Conservation (phyloP, 2,797 vertebrate genomes). For the Danio kyathit region DNA sequence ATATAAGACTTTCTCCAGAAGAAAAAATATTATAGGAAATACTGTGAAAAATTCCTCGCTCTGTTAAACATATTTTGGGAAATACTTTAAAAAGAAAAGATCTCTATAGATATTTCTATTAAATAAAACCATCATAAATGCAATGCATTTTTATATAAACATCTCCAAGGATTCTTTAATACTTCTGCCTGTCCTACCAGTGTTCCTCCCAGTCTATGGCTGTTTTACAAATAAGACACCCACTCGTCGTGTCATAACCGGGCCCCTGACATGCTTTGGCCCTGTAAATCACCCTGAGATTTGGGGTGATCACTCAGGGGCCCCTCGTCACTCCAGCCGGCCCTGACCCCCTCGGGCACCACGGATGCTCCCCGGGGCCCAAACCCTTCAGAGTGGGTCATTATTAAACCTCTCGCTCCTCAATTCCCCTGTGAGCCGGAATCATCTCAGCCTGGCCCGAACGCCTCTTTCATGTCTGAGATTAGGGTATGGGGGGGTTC, state of each 20-base stretch:
- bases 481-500: conserved; percentile 50
- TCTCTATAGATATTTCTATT: too few relatives aligned
- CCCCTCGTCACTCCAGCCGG: conserved; percentile 5
- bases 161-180: too few relatives aligned
- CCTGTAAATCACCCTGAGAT: conserved; percentile 64
- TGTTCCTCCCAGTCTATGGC: too few relatives aligned
- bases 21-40: too few relatives aligned
- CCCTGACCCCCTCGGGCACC: conserved; percentile 26
- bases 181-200: too few relatives aligned
- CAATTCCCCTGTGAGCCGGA: conserved; percentile 68
- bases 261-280: conserved; percentile 53
- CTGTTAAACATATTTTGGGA: too few relatives aligned
- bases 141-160: too few relatives aligned
- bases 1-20: too few relatives aligned
- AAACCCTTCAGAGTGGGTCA: conserved; percentile 73
- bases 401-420: conserved; percentile 69
- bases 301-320: conserved; percentile 55
- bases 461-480: conserved; percentile 59
- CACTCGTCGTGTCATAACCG: background rate
- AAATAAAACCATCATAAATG: too few relatives aligned
- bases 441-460: conserved; percentile 39
- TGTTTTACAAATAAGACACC: too few relatives aligned
- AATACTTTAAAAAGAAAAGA: too few relatives aligned
- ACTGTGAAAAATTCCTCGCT: too few relatives aligned
- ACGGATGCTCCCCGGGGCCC: conserved; percentile 63